Conservation (phyloP, 2,113 vertebrate genomes). For the Microcebus murinus region DNA sequence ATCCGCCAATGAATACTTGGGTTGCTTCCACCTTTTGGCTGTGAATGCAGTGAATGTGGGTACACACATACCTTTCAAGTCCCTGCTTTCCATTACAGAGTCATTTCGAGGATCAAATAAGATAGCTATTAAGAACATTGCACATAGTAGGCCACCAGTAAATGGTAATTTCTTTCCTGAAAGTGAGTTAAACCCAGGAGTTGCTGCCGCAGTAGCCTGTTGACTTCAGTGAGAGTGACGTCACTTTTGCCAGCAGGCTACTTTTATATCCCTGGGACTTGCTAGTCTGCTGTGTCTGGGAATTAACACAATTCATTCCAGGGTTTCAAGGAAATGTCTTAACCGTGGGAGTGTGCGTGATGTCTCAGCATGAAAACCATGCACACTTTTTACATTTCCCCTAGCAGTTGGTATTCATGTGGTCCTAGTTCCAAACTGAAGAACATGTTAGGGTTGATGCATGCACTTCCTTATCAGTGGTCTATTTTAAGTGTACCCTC, state of each 20-base stretch:
- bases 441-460: not conserved
- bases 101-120: not conserved
- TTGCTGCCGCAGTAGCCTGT: not conserved
- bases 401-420: not conserved
- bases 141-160: not conserved
- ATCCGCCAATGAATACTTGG: not conserved
- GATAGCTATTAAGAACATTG: not conserved
- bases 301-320: not conserved
- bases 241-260: not conserved
- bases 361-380: not conserved
- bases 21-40: not conserved
- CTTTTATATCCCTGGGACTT: not conserved
- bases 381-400: not conserved
- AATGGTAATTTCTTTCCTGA: not conserved
- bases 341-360: not conserved
- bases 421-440: not conserved
- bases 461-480: not conserved
- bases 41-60: not conserved
- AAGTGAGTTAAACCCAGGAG: not conserved
- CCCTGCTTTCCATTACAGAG: not conserved
- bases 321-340: slow-evolving; percentile 9
- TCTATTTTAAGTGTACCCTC: slow-evolving; percentile 54
- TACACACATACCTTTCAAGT: not conserved
- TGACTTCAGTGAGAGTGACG: not conserved
- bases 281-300: not conserved